Evolutionary conservation across 1,140 invertebrate species (phyloP).

Genomic region (Hyles vespertilio): DNA sequence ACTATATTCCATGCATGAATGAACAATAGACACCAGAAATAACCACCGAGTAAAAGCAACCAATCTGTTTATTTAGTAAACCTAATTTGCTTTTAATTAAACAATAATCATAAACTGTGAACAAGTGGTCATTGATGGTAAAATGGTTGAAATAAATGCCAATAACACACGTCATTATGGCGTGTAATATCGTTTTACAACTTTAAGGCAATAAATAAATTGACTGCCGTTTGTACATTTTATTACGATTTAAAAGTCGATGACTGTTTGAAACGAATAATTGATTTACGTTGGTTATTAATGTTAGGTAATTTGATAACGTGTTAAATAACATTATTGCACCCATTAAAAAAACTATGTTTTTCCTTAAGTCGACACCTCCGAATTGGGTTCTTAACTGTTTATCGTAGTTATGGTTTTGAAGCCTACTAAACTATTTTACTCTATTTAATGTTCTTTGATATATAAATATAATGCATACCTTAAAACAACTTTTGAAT

Average conservation of each 20-base stretch:
- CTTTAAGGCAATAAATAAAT: constrained; percentile 73
- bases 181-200: constrained; percentile 74
- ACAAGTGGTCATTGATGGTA: constrained; percentile 61
- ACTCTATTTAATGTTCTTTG: too few relatives aligned
- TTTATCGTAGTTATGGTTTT: too few relatives aligned
- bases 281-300: constrained; percentile 71
- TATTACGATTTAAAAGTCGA: constrained; percentile 74
- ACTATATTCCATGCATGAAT: too few relatives aligned
- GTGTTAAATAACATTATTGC: constrained; percentile 38
- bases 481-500: too few relatives aligned
- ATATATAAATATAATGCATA: too few relatives aligned
- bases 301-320: constrained; percentile 59
- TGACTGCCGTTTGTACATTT: constrained; percentile 72
- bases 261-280: constrained; percentile 70
- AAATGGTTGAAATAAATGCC: constrained; percentile 67
- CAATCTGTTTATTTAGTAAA: constrained; percentile 21
- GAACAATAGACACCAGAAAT: too few relatives aligned
- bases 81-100: constrained; percentile 55
- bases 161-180: constrained; percentile 72
- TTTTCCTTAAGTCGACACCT: constrained; percentile 1
- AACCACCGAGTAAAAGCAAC: too few relatives aligned
- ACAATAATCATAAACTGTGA: constrained; percentile 60
- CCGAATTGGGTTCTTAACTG: too few relatives aligned
- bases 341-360: constrained; percentile 12
- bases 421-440: too few relatives aligned